A percentile compares a stretch with the other conserved stretches of the same genome.
Conservation (phyloP, 2,888 invertebrate genomes). For the Syrphus vitripennis region DNA sequence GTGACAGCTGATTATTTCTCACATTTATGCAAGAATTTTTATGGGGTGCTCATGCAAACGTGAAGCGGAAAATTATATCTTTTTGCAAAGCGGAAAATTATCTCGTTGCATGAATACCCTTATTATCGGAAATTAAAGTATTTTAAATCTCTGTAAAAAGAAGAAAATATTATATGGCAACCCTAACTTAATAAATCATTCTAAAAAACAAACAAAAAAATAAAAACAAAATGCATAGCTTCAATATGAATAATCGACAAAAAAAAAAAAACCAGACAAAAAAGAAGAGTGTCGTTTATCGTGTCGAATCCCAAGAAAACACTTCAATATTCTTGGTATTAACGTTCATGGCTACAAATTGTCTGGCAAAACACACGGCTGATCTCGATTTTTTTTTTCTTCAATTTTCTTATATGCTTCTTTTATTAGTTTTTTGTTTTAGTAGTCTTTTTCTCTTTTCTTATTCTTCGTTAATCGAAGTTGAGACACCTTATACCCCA, state of each 20-base stretch:
- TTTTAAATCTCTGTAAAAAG: background rate
- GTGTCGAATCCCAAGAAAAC: constrained; percentile 78
- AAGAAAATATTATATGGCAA: background rate
- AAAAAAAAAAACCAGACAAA: background rate
- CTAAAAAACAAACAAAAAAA: background rate
- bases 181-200: background rate
- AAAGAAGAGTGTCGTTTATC: constrained; percentile 29
- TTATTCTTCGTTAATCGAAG: background rate
- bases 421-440: background rate
- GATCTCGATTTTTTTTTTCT: background rate
- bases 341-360: constrained; percentile 75
- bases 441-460: background rate
- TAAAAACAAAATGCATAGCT: background rate
- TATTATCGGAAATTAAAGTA: background rate
- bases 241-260: background rate
- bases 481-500: background rate
- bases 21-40: too few species aligned
- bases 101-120: too few species aligned
- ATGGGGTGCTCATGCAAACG: too few species aligned
- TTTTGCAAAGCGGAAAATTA: too few species aligned
- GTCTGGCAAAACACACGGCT: constrained; percentile 72
- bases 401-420: background rate
- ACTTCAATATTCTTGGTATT: constrained; percentile 80
- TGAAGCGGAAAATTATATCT: too few species aligned
- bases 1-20: too few species aligned